Base-by-base conservation (phyloP, 2,888 invertebrate species). In the Mechanitis messenoides region DNA sequence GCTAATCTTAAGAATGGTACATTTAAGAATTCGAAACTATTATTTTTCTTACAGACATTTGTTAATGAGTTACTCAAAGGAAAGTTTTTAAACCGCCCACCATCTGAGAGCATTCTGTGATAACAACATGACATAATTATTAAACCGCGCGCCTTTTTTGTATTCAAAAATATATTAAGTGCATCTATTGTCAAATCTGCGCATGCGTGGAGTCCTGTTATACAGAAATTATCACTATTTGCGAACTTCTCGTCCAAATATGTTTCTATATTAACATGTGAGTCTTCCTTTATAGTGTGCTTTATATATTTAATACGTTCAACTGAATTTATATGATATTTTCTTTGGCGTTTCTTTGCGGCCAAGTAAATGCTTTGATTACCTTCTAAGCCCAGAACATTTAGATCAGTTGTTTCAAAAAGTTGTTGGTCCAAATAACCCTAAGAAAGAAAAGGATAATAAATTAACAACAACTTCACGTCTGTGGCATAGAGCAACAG, bases 81-180 rank as follows among this genome's bases (percentile, higher is more conserved):
- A 77, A 95, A 95, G 80, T 93, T 92, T 35, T 81, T 77, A 71
- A 94, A 94, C 73, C 74, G 68, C 1, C 67, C 70, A 3, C 61
- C 59, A 78, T 68, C 69, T 38, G 56, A 38, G 28, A 71, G 70
- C 78, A 95, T 89, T 80, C 94, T 93, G 77, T 96, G 95, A 73
- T 96, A 96, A 75, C 96, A 96, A 74, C 96, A 96, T 3, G 95
- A 94, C 91, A 95, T 93, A 12, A 95, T 85, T 54, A 93, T 88
- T 33, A 95, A 76, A 20, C 91, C 81, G 64, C 85, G 89, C 0
- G 92, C 92, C 45, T 82, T 78, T 6, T 85, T 74, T 78, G 93
- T 91, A 71, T 91, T 83, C 50, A 91, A 74, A 80, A 94, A 95
- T 68, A 95, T 81, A 71, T 92, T 90, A 56, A 95, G 90, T 7